phyloP scores from a whole-genome alignment of 1,140 invertebrate species.

The Trinorchestia longiramus region DNA sequence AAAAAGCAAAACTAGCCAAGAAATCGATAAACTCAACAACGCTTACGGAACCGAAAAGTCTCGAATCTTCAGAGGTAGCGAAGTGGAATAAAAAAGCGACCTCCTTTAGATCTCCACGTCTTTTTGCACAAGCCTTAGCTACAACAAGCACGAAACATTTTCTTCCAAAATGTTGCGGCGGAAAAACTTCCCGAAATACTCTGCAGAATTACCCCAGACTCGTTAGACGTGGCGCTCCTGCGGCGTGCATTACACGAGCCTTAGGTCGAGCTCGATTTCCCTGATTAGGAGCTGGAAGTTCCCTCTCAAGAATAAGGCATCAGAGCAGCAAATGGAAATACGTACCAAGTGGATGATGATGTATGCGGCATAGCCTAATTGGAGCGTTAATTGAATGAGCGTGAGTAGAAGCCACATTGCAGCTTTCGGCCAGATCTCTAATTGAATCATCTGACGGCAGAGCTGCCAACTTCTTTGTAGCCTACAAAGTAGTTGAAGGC shows the following conservation, averaged over 20 bases:
- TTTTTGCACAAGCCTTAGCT: slow-evolving; percentile 27
- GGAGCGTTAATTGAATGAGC: slow-evolving; percentile 48
- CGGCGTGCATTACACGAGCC: neutral
- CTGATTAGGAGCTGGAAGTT: slow-evolving; percentile 10
- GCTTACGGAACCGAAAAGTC: slow-evolving; percentile 33
- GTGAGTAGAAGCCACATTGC: slow-evolving; percentile 7
- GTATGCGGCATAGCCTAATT: slow-evolving; percentile 38
- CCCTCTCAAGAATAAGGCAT: slow-evolving; percentile 23
- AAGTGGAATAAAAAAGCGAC: slow-evolving; percentile 34
- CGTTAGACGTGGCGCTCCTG: slow-evolving; percentile 23
- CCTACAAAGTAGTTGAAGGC: neutral
- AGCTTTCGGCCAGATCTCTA: slow-evolving; percentile 33
- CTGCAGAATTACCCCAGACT: slow-evolving; percentile 41
- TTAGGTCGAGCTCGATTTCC: slow-evolving; percentile 39
- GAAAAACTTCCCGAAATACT: slow-evolving; percentile 46
- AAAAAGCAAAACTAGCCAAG: neutral
- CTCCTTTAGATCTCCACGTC: neutral
- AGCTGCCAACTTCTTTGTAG: neutral
- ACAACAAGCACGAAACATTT: slow-evolving; percentile 54
- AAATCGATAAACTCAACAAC: slow-evolving; percentile 51
- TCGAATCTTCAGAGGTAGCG: slow-evolving; percentile 40
- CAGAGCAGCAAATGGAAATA: slow-evolving; percentile 37
- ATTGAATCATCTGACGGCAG: slow-evolving; percentile 29
- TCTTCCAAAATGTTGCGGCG: slow-evolving; percentile 23
- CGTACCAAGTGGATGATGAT: slow-evolving; percentile 33